Evolutionary conservation across 1,140 invertebrate species (phyloP), one percentile per base, ranked within the genome.

Genomic region (Hermatobates lingyangjiaoensis): DNA sequence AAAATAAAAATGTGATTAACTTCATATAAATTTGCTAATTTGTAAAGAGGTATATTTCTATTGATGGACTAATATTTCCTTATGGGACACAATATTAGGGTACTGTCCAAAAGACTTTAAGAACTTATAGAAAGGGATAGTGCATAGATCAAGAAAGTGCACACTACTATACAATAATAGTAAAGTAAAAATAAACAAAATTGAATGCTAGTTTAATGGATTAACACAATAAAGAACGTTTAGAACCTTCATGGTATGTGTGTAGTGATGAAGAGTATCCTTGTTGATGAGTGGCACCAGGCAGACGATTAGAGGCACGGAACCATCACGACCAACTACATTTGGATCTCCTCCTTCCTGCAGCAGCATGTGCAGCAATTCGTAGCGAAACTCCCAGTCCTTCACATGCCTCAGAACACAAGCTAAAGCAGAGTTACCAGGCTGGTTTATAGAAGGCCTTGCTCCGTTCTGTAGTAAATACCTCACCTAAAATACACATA

Each of bases 361-460:
- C 3, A 82, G 67, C 34, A 82, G 63, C 79, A 82, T 82, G 53
- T 76, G 75, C 23, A 82, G 64, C 39, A 82, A 61, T 59, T 81
- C 79, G 62, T 79, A 81, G 45, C 79, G 76, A 51, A 82, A 80
- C 60, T 82, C 80, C 79, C 79, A 82, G 60, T 82, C 80, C n/a
- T 77, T 62, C 7, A 82, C 71, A 63, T 82, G 80, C n/a, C 79
- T 65, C 52, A 82, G 65, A 2, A 81, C 79, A 60, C 77, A 80
- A 2, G 79, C 79, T 39, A 82, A 64, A 7, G 78, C 80, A 51
- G 76, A 79, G 64, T 82, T 82, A 15, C 79, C 79, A 2, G 70
- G 65, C 56, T 80, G 76, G 62, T 82, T 82, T 30, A 81, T 81
- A 23, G 75, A 78, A 21, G 71, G 74, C 51, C 73, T 69, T 20